Percentiles rank a stretch among this genome's conserved stretches.
Conservation (phyloP, 2,888 invertebrate species). For the Hetaerina titia region DNA sequence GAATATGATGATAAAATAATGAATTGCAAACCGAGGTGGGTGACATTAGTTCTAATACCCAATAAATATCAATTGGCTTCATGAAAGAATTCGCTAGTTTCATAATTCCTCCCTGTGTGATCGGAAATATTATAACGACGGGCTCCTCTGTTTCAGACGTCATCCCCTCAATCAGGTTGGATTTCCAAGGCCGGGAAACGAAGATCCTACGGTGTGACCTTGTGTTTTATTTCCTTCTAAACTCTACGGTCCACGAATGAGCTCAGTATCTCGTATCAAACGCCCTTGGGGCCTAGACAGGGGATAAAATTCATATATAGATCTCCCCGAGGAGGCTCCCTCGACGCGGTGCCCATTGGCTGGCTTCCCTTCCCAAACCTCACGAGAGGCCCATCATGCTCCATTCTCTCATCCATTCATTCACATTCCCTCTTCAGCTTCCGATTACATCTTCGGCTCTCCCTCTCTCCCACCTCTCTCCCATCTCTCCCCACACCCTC, state of each 20-base stretch:
- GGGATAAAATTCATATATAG: neutral
- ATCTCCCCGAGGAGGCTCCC: neutral
- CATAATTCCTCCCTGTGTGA: too few relatives aligned
- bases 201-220: neutral
- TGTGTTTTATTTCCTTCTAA: neutral
- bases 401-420: neutral
- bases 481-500: neutral
- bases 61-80: too few relatives aligned
- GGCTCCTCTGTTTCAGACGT: too few relatives aligned
- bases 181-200: neutral
- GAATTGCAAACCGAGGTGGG: too few relatives aligned
- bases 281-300: neutral
- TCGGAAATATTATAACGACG: too few relatives aligned
- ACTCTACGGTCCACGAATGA: neutral
- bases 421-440: constrained; percentile 3
- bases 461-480: neutral
- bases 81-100: too few relatives aligned
- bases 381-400: neutral
- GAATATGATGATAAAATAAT: too few relatives aligned
- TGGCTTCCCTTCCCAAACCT: neutral
- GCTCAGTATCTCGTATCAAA: neutral
- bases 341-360: constrained; percentile 20
- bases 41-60: too few relatives aligned
- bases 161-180: too few relatives aligned
- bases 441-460: constrained; percentile 34